These are phyloP conservation scores for Periplaneta americana DNA, from an alignment of 1,140 invertebrate genomes.

Conservation along the genomic window DNA sequence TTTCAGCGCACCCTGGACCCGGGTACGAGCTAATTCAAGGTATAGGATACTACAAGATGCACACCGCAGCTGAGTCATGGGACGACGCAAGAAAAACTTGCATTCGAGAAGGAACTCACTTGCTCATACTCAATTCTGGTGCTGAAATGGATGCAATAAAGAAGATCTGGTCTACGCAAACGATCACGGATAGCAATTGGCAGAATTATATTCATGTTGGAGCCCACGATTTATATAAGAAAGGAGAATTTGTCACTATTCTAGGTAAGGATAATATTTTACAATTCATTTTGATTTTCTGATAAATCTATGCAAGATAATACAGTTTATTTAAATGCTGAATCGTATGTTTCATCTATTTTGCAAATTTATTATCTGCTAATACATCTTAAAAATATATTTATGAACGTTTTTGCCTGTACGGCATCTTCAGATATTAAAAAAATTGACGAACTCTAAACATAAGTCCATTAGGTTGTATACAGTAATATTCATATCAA, in stretches of 20 bases:
- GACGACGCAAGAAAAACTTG: slow-evolving; percentile 36
- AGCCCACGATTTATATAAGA: slow-evolving; percentile 15
- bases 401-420: no score
- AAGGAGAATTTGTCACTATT: slow-evolving; percentile 19
- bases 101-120: slow-evolving; percentile 36
- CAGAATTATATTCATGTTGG: slow-evolving; percentile 8
- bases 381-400: no score
- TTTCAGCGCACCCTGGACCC: neutral
- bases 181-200: neutral
- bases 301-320: no score
- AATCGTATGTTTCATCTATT: no score
- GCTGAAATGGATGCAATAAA: slow-evolving; percentile 26
- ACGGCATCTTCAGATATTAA: no score
- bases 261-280: slow-evolving; percentile 17
- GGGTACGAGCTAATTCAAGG: slow-evolving; percentile 17
- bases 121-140: slow-evolving; percentile 36
- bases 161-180: neutral
- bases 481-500: no score
- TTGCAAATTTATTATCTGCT: no score
- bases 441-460: no score
- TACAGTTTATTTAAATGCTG: no score
- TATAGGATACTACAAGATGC: slow-evolving; percentile 35
- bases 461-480: no score
- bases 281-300: no score
- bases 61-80: slow-evolving; percentile 32